Percentiles rank a stretch among this genome's conserved stretches.
Conservation (phyloP, 1,140 invertebrate genomes). For the Trissolcus basalis region DNA sequence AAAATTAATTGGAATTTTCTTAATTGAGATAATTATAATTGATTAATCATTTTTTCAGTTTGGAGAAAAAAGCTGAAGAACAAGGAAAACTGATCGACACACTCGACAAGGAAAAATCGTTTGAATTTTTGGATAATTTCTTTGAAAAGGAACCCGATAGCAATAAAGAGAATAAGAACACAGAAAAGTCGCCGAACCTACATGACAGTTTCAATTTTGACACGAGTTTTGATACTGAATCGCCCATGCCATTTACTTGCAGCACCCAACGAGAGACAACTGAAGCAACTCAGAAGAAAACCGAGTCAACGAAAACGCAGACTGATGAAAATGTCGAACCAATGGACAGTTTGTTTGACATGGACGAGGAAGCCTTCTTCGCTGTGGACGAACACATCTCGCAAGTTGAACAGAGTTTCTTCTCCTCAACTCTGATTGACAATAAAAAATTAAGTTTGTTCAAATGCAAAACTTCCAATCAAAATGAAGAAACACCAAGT, state of each 20-base stretch:
- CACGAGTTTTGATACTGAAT: no score
- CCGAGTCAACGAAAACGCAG: neutral
- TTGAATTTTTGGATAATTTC: conserved; percentile 19
- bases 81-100: conserved; percentile 1
- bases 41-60: neutral
- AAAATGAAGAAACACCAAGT: neutral
- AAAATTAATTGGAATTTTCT: neutral
- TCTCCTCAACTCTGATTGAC: conserved; percentile 4
- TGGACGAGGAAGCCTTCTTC: conserved; percentile 40
- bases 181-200: neutral
- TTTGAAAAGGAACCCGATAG: conserved; percentile 4
- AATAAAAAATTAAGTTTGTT: conserved; percentile 5
- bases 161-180: neutral
- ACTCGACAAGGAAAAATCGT: conserved; percentile 2
- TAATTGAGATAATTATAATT: no score
- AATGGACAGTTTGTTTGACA: conserved; percentile 20
- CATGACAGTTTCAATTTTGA: no score
- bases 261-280: no score
- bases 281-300: neutral
- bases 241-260: no score
- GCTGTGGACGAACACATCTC: conserved; percentile 23
- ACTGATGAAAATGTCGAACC: neutral
- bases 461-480: conserved; percentile 12
- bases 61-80: neutral
- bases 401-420: conserved; percentile 34